phyloP scores from a whole-genome alignment of 2,797 vertebrate species.

The Spondyliosoma cantharus region DNA sequence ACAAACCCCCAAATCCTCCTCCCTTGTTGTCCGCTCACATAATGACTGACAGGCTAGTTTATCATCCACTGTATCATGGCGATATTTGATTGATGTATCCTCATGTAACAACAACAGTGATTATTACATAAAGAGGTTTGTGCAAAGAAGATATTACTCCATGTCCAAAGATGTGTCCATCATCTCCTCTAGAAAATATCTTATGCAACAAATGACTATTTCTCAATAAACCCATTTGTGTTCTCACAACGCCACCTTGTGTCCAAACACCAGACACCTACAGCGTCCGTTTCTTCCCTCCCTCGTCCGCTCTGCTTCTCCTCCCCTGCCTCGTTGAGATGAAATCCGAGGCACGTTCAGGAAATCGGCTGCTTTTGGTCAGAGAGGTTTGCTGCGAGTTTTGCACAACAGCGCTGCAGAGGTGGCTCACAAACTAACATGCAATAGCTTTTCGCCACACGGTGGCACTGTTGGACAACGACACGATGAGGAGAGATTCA shows the following conservation, averaged over 20 bases:
- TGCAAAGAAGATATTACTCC: neutral
- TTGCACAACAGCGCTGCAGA: neutral
- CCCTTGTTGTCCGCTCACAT: too few relatives aligned
- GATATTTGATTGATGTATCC: neutral
- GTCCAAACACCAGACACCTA: conserved; percentile 26
- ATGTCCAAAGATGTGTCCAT: neutral
- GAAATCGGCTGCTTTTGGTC: neutral
- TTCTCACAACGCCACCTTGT: conserved; percentile 63
- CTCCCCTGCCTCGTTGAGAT: neutral
- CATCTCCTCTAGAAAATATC: conserved; percentile 10
- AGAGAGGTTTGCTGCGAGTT: fast-evolving
- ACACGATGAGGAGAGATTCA: neutral
- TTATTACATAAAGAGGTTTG: conserved; percentile 6
- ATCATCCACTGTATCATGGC: neutral
- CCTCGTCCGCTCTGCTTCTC: neutral
- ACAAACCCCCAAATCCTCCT: neutral
- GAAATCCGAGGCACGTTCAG: neutral
- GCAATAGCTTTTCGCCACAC: conserved; percentile 47
- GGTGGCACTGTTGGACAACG: conserved; percentile 62
- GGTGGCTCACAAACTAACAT: neutral
- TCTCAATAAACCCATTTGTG: conserved; percentile 24
- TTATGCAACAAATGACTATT: conserved; percentile 34
- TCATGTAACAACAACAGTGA: neutral
- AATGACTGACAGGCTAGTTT: neutral
- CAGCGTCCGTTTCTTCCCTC: neutral